Conservation (phyloP, 1,140 invertebrate species). For the Nasonia giraulti region DNA sequence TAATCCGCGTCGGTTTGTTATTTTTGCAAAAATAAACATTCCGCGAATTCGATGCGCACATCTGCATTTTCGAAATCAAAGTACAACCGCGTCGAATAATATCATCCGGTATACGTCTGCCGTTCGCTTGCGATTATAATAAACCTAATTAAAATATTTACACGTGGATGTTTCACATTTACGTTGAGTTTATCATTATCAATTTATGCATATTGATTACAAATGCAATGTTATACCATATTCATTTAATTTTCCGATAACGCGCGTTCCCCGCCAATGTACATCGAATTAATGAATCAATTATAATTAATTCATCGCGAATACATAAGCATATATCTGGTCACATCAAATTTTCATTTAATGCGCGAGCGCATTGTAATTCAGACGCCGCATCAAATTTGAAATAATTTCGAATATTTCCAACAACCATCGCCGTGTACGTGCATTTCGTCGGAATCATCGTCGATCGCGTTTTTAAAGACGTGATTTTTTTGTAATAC, state of each 20-base stretch:
- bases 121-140: conserved; percentile 12
- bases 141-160: conserved; percentile 39
- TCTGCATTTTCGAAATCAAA: too few relatives aligned
- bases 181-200: conserved; percentile 34
- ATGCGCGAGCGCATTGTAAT: conserved; percentile 22
- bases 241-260: conserved; percentile 45
- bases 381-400: conserved; percentile 11
- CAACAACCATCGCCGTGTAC: background rate
- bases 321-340: conserved; percentile 17
- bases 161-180: conserved; percentile 2
- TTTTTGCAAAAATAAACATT: too few relatives aligned
- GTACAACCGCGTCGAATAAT: too few relatives aligned
- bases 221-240: conserved; percentile 28
- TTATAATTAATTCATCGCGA: conserved; percentile 43
- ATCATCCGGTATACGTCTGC: background rate
- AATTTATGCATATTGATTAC: conserved; percentile 41
- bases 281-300: conserved; percentile 45
- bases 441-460: background rate
- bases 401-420: conserved; percentile 42
- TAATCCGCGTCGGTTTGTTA: too few relatives aligned
- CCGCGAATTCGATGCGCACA: too few relatives aligned
- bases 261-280: conserved; percentile 2
- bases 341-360: conserved; percentile 32
- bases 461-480: background rate
- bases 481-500: background rate